A percentile compares a stretch with the other conserved stretches of the same genome.
These are phyloP conservation scores for Myotis yumanensis DNA, from an alignment of 2,113 vertebrate species.

Conservation along the genomic window DNA sequence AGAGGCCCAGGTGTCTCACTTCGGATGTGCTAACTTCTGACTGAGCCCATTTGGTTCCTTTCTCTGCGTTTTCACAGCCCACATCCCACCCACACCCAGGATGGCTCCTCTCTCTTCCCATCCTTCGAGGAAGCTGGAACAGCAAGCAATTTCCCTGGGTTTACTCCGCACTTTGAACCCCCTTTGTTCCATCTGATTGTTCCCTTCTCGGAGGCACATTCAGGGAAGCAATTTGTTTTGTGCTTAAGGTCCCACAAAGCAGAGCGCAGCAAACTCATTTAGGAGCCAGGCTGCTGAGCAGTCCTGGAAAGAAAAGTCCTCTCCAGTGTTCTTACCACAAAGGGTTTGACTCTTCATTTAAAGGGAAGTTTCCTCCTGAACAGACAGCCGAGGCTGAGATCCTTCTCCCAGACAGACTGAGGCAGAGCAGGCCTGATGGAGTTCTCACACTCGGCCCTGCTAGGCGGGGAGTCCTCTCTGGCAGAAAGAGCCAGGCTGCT, in stretches of 20 bases:
- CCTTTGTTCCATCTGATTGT: not conserved
- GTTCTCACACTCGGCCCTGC: not conserved
- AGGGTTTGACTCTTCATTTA: not conserved
- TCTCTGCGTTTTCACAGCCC: conserved; percentile 24
- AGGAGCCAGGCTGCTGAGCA: not conserved
- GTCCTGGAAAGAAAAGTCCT: not conserved
- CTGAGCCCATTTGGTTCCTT: not conserved
- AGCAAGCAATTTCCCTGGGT: conserved; percentile 44
- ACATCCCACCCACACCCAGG: conserved; percentile 22
- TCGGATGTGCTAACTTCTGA: not conserved
- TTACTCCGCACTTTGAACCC: conserved; percentile 37
- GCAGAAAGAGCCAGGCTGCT: not conserved
- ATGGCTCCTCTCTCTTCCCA: not conserved
- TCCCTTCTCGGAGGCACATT: conserved; percentile 34
- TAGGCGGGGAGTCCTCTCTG: not conserved
- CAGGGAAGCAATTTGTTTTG: conserved; percentile 51
- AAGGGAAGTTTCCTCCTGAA: conserved; percentile 4
- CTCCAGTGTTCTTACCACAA: not conserved
- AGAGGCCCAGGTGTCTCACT: not conserved
- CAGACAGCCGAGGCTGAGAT: not conserved
- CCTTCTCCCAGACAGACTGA: not conserved
- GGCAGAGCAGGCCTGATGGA: not conserved
- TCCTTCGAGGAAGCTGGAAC: not conserved
- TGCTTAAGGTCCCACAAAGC: conserved; percentile 29
- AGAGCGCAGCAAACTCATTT: not conserved